Evolutionary conservation across 2,888 invertebrate genomes (phyloP).

Genomic region (Hydrotaea diabolus): DNA sequence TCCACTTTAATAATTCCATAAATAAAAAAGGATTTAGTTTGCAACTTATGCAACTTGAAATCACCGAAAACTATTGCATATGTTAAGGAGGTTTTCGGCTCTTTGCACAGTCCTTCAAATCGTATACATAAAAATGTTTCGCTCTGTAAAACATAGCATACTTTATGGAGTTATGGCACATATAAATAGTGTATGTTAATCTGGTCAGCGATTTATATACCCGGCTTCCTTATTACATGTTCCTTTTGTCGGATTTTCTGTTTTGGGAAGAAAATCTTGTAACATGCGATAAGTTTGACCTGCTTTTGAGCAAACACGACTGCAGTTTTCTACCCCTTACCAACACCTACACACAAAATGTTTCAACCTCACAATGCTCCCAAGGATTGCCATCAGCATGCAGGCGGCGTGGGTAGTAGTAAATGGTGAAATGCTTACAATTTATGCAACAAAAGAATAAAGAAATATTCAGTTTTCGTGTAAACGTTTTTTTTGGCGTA

Average conservation of each 20-base stretch:
- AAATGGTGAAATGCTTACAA: slow-evolving; percentile 3
- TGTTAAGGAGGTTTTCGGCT: background rate
- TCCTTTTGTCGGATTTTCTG: background rate
- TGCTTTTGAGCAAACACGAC: background rate
- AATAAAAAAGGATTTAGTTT: background rate
- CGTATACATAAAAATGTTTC: background rate
- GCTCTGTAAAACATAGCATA: background rate
- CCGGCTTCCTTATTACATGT: background rate
- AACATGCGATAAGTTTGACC: background rate
- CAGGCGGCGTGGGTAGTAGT: too few relatives aligned
- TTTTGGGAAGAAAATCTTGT: background rate
- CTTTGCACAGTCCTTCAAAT: background rate
- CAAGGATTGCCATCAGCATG: too few relatives aligned
- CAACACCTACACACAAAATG: background rate
- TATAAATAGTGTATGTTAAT: background rate
- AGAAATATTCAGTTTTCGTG: background rate
- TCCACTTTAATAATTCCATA: background rate
- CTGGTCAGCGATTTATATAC: slow-evolving; percentile 3
- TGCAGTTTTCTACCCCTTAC: background rate
- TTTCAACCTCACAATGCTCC: too few relatives aligned
- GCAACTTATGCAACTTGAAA: background rate
- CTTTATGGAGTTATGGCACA: slow-evolving; percentile 9
- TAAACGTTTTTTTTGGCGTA: slow-evolving; percentile 15
- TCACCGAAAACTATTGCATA: background rate
- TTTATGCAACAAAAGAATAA: background rate